Conservation (phyloP, 2,113 vertebrate species). For the Callionymus lyra region DNA sequence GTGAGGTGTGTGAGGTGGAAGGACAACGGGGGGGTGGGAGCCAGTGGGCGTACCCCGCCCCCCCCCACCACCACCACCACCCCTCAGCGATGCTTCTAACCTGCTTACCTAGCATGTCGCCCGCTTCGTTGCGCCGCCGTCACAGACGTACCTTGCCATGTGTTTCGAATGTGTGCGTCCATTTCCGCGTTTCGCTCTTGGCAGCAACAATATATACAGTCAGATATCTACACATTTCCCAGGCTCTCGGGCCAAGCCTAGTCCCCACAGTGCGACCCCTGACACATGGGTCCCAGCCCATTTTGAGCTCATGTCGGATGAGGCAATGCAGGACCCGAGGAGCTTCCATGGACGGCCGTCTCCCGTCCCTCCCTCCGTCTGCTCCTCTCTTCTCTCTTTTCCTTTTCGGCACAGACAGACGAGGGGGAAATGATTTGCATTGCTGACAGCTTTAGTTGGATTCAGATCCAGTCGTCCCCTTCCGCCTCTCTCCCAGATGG, state of each 20-base stretch:
- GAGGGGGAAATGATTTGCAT: slow-evolving; percentile 19
- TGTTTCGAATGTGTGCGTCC: slow-evolving; percentile 35
- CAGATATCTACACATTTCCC: slow-evolving; percentile 58
- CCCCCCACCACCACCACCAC: slow-evolving; percentile 33
- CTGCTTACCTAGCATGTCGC: slow-evolving; percentile 44
- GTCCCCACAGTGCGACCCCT: slow-evolving; percentile 62
- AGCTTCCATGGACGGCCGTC: slow-evolving; percentile 39
- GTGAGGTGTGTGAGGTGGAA: slow-evolving; percentile 60
- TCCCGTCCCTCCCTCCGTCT: slow-evolving; percentile 14
- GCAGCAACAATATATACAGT: slow-evolving; percentile 45
- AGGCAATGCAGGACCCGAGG: slow-evolving; percentile 57
- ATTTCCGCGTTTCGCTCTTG: slow-evolving; percentile 44
- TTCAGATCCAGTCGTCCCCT: slow-evolving; percentile 36
- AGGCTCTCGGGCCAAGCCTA: slow-evolving; percentile 62
- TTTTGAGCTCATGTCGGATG: slow-evolving; percentile 66
- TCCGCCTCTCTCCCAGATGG: slow-evolving; percentile 42
- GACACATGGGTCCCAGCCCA: slow-evolving; percentile 62
- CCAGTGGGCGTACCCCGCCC: too few species aligned
- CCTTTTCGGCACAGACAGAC: slow-evolving; percentile 18
- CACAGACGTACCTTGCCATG: slow-evolving; percentile 32
- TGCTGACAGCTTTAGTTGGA: slow-evolving; percentile 53
- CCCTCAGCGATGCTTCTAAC: slow-evolving; percentile 32
- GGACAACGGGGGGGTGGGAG: slow-evolving; percentile 47
- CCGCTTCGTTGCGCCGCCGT: slow-evolving; percentile 20
- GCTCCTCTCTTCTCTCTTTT: slow-evolving; percentile 8